A percentile compares a stretch with the other conserved stretches of the same genome.
Conservation (phyloP, 2,797 vertebrate species). For the Enoplosus armatus region DNA sequence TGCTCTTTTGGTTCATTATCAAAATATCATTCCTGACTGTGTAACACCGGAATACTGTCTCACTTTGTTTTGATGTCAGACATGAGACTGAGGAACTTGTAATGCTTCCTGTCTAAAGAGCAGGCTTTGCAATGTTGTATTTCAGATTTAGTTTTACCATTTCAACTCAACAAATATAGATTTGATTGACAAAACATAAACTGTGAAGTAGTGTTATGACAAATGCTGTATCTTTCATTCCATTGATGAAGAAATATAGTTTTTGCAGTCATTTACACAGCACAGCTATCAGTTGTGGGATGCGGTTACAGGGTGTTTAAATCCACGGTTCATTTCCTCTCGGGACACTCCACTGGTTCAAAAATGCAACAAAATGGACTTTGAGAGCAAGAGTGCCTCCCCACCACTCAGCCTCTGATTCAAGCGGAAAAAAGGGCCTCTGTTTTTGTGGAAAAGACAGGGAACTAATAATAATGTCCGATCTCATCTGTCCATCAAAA, state of each 20-base stretch:
- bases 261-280: constrained; percentile 13
- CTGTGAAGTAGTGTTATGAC: background rate
- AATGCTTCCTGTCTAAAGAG: background rate
- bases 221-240: background rate
- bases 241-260: too few relatives aligned
- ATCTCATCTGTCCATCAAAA: background rate
- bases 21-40: background rate
- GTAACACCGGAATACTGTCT: background rate
- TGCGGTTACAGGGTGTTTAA: constrained; percentile 12
- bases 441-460: background rate
- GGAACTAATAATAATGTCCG: background rate
- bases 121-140: background rate
- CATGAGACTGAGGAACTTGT: background rate
- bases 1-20: background rate
- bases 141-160: background rate
- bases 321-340: constrained; percentile 22
- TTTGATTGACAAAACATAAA: background rate
- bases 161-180: background rate
- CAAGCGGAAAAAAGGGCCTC: background rate
- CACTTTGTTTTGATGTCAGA: background rate
- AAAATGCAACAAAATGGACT: constrained; percentile 30
- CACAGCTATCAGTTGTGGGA: constrained; percentile 18
- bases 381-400: background rate
- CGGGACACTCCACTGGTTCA: constrained; percentile 1
- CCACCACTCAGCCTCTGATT: background rate